A percentile compares a stretch with the other conserved stretches of the same genome.
Evolutionary conservation across 2,113 vertebrate genomes (phyloP).

Genomic region (Cyprinus carpio): DNA sequence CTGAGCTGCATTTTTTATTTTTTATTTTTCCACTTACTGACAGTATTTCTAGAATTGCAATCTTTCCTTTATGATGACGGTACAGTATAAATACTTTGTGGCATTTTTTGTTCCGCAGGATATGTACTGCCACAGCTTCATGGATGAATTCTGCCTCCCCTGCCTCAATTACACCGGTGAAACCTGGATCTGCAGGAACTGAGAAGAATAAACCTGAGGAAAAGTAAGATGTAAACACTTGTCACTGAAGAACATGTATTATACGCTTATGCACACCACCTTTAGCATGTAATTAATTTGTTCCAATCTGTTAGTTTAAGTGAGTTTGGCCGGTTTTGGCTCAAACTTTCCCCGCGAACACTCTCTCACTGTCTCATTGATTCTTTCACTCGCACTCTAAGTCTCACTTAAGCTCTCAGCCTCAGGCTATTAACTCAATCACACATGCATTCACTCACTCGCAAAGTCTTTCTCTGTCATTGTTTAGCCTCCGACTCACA

Average conservation of each 20-base stretch:
- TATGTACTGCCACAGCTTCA: constrained; percentile 49
- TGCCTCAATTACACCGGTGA: constrained; percentile 33
- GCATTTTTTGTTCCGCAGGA: constrained; percentile 47
- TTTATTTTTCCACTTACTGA: too few species aligned
- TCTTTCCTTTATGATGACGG: too few species aligned
- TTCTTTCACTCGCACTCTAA: constrained; percentile 19
- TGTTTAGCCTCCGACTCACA: constrained; percentile 29
- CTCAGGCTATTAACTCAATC: constrained; percentile 38
- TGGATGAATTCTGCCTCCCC: constrained; percentile 47
- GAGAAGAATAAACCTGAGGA: constrained; percentile 63
- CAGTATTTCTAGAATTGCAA: too few species aligned
- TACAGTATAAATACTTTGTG: too few species aligned
- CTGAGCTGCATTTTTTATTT: too few species aligned
- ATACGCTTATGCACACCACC: not conserved
- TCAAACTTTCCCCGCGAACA: not conserved
- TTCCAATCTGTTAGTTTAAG: constrained; percentile 14
- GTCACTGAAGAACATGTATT: not conserved
- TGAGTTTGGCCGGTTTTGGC: constrained; percentile 16
- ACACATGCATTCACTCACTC: constrained; percentile 28
- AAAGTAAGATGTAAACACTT: constrained; percentile 59
- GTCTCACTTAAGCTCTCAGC: constrained; percentile 17
- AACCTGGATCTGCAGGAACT: constrained; percentile 54
- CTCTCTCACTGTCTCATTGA: constrained; percentile 20
- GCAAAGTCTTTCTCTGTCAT: constrained; percentile 34
- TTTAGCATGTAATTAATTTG: constrained; percentile 21